Conservation (phyloP, 2,797 vertebrate genomes). For the Clamator glandarius region DNA sequence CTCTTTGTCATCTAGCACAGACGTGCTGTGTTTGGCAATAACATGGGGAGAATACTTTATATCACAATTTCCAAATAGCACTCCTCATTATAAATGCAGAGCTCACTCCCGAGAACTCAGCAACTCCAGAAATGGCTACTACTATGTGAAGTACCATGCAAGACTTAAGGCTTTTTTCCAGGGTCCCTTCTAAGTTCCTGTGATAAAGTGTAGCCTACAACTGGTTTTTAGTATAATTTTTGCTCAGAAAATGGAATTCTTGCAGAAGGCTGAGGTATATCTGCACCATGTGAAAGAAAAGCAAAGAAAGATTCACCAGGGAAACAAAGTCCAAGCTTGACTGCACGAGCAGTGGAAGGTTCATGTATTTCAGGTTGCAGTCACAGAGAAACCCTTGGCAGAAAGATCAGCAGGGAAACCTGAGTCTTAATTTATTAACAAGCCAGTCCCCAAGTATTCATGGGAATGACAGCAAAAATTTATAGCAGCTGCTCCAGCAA, state of each 20-base stretch:
- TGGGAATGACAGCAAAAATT: neutral
- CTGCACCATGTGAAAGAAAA: neutral
- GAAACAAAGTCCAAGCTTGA: neutral
- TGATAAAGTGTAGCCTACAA: neutral
- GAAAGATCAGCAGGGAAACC: neutral
- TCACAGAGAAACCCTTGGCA: neutral
- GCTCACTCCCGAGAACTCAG: neutral
- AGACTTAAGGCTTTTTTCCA: neutral
- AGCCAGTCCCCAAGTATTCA: neutral
- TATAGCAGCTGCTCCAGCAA: neutral
- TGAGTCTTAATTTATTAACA: neutral
- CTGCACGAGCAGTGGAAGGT: neutral
- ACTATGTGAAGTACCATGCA: neutral
- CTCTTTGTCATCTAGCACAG: slow-evolving; percentile 22
- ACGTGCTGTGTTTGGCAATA: slow-evolving; percentile 32
- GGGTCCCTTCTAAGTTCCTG: neutral
- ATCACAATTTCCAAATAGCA: slow-evolving; percentile 29
- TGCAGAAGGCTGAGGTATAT: neutral
- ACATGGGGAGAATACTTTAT: neutral
- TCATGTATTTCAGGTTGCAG: neutral
- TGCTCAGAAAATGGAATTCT: neutral
- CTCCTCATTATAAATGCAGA: slow-evolving; percentile 5
- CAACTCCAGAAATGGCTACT: neutral
- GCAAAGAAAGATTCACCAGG: neutral
- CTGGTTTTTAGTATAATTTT: neutral